A percentile compares a stretch with the other conserved stretches of the same genome.
Evolutionary conservation across 2,113 vertebrate genomes (phyloP).

Genomic region (Cheirogaleus medius): DNA sequence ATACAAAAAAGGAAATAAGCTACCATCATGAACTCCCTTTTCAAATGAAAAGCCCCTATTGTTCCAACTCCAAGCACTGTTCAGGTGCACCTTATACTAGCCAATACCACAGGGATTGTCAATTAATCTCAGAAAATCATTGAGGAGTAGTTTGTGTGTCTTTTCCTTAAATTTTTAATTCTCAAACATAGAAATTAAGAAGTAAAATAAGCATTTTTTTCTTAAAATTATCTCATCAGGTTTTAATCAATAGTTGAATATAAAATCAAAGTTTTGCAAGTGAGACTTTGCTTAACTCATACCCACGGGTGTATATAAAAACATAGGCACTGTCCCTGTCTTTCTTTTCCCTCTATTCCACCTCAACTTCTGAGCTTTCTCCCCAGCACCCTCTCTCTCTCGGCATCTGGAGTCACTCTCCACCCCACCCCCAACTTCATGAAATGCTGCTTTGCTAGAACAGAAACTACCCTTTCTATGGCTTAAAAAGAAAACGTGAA

Average conservation of each 20-base stretch:
- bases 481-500: constrained; percentile 61
- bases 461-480: constrained; percentile 9
- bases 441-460: constrained; percentile 5
- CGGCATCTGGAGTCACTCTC: background rate
- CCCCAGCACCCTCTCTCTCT: background rate
- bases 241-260: background rate
- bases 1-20: background rate
- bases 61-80: background rate
- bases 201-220: background rate
- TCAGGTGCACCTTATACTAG: background rate
- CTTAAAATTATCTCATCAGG: background rate
- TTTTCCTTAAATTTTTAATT: background rate
- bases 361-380: background rate
- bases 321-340: background rate
- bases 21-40: background rate
- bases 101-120: background rate
- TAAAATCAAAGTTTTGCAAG: background rate
- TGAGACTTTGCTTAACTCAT: background rate
- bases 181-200: background rate
- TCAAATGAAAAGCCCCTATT: background rate
- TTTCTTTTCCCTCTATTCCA: background rate
- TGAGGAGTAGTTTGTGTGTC: background rate
- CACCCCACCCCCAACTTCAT: background rate
- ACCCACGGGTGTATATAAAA: background rate
- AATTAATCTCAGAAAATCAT: background rate